phyloP scores from a whole-genome alignment of 2,113 vertebrate species.

The Festucalex cinctus region DNA sequence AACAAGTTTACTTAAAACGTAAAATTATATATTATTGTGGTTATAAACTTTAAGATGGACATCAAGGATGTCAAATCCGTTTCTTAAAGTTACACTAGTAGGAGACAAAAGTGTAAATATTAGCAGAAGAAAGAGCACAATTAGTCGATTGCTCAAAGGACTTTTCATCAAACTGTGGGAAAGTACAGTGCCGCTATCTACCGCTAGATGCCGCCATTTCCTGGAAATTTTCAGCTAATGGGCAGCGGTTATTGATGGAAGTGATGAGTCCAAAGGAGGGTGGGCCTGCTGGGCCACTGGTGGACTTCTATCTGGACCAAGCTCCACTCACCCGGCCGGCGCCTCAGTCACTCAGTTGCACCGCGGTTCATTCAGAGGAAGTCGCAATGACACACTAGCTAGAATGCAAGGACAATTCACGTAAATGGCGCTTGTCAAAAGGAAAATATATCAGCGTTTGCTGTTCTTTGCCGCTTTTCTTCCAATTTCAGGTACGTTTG shows the following conservation, averaged over 20 bases:
- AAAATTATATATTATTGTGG: no score
- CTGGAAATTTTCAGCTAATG: background rate
- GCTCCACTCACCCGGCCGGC: background rate
- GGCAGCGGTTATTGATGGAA: background rate
- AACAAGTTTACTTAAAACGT: background rate
- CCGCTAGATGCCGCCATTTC: background rate
- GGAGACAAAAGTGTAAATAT: no score
- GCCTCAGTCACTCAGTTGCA: constrained; percentile 27
- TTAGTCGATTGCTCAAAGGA: no score
- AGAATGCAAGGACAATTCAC: constrained; percentile 63
- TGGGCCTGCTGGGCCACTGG: background rate
- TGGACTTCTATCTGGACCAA: background rate
- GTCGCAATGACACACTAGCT: constrained; percentile 37
- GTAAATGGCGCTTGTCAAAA: constrained; percentile 73
- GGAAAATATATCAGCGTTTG: constrained; percentile 65
- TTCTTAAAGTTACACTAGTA: no score
- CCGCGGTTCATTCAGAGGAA: constrained; percentile 38
- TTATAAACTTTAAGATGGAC: no score
- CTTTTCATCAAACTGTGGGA: background rate
- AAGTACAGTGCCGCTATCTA: background rate
- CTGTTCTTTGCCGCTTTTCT: constrained; percentile 64
- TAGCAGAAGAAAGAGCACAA: no score
- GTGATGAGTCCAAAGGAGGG: constrained; percentile 1
- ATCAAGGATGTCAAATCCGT: background rate
- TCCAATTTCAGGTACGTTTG: constrained; percentile 69